Evolutionary conservation across 2,797 vertebrate species (phyloP).

Genomic region (Lithobates pipiens): DNA sequence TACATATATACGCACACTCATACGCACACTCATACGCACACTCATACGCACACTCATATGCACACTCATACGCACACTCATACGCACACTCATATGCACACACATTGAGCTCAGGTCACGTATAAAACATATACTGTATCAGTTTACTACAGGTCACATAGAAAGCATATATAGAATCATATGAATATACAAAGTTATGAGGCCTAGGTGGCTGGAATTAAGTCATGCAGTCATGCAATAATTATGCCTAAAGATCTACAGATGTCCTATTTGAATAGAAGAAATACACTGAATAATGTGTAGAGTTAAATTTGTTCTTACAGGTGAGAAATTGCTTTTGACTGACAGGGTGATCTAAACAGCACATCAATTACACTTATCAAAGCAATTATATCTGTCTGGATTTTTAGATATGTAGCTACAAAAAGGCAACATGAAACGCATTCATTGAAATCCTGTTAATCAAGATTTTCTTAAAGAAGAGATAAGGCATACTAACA

Average conservation of each 20-base stretch:
- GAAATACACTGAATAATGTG: background rate
- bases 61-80: too few relatives aligned
- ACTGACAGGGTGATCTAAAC: conserved; percentile 52
- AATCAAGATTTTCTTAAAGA: conserved; percentile 40
- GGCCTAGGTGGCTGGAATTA: background rate
- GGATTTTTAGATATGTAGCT: conserved; percentile 36
- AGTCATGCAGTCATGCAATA: background rate
- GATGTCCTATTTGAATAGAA: conserved; percentile 29
- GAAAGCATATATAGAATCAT: too few relatives aligned
- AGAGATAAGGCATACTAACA: conserved; percentile 16
- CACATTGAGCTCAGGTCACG: too few relatives aligned
- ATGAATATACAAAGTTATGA: background rate
- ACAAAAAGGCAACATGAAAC: conserved; percentile 40
- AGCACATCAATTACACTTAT: conserved; percentile 55
- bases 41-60: too few relatives aligned
- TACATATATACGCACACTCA: too few relatives aligned
- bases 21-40: too few relatives aligned
- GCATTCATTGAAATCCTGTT: conserved; percentile 32
- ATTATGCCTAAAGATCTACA: conserved; percentile 16
- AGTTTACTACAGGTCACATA: too few relatives aligned
- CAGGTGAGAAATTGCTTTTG: conserved; percentile 30
- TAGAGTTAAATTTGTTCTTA: conserved; percentile 26
- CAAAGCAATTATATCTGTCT: conserved; percentile 58
- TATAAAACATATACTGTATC: too few relatives aligned
- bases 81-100: too few relatives aligned